Conservation (phyloP, 2,113 vertebrate genomes). For the Cervus canadensis region DNA sequence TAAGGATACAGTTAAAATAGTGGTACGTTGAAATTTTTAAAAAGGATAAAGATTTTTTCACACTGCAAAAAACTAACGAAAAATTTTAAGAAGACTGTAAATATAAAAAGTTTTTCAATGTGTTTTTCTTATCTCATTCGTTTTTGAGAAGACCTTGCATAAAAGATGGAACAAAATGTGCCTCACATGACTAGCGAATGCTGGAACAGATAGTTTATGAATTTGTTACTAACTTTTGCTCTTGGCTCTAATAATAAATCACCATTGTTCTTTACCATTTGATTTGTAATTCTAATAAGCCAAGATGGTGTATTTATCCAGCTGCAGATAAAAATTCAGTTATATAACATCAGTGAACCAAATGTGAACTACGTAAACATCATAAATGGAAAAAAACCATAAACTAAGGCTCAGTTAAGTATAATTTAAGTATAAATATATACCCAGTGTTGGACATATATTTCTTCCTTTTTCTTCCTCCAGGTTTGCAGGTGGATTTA, state of each 20-base stretch:
- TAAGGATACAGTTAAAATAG: background rate
- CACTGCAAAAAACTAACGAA: background rate
- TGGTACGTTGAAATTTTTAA: background rate
- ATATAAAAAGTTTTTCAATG: slow-evolving; percentile 5
- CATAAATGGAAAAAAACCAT: background rate
- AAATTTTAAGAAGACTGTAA: background rate
- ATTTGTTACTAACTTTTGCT: slow-evolving; percentile 51
- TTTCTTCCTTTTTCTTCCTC: background rate
- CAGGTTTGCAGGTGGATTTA: background rate
- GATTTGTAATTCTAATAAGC: slow-evolving; percentile 37
- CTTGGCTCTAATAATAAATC: slow-evolving; percentile 50
- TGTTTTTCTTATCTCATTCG: slow-evolving; percentile 43
- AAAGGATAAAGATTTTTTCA: background rate
- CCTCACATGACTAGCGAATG: background rate
- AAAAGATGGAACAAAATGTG: slow-evolving; percentile 35
- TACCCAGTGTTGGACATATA: background rate
- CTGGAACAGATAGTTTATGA: slow-evolving; percentile 29
- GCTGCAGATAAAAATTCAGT: slow-evolving; percentile 47
- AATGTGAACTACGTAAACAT: background rate
- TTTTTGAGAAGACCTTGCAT: background rate
- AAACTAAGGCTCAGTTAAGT: background rate
- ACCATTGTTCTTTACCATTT: slow-evolving; percentile 17
- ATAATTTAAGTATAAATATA: background rate
- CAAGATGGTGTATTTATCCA: background rate
- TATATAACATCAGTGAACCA: background rate